These are phyloP conservation scores for Macrochelys suwanniensis DNA, from an alignment of 2,797 vertebrate species.

Conservation along the genomic window DNA sequence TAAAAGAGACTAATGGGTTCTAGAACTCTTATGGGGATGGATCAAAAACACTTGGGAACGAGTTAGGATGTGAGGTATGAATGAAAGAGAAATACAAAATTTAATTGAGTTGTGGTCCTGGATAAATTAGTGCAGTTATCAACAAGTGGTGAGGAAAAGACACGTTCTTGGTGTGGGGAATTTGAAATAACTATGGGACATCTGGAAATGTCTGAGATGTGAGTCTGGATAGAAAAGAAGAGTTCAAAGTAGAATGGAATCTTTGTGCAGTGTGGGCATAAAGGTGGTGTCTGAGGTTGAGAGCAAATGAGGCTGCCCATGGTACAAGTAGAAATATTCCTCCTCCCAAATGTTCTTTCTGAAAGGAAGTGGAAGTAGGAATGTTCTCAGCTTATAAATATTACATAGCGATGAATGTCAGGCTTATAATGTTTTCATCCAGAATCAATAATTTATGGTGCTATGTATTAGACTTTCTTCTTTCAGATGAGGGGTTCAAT, in stretches of 20 bases:
- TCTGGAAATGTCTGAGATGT: background rate
- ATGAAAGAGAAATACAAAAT: background rate
- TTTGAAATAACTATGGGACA: background rate
- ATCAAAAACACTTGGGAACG: background rate
- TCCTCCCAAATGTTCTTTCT: background rate
- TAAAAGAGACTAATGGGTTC: background rate
- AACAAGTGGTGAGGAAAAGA: background rate
- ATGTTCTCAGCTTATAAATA: background rate
- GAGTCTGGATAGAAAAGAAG: background rate
- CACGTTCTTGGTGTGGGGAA: background rate
- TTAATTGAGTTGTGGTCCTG: accelerated
- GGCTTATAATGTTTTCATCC: background rate
- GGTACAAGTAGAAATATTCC: background rate
- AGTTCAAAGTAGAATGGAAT: background rate
- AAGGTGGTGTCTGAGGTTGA: background rate
- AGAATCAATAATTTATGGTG: background rate
- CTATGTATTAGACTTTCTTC: background rate
- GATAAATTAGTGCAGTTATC: background rate
- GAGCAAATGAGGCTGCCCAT: background rate
- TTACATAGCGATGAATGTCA: background rate
- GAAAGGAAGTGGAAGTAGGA: background rate
- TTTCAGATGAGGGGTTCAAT: background rate
- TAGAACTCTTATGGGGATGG: background rate
- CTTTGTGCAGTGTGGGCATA: background rate
- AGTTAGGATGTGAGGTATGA: background rate